These are phyloP conservation scores for Xiphias gladius DNA, from an alignment of 2,113 vertebrate species.

Conservation along the genomic window DNA sequence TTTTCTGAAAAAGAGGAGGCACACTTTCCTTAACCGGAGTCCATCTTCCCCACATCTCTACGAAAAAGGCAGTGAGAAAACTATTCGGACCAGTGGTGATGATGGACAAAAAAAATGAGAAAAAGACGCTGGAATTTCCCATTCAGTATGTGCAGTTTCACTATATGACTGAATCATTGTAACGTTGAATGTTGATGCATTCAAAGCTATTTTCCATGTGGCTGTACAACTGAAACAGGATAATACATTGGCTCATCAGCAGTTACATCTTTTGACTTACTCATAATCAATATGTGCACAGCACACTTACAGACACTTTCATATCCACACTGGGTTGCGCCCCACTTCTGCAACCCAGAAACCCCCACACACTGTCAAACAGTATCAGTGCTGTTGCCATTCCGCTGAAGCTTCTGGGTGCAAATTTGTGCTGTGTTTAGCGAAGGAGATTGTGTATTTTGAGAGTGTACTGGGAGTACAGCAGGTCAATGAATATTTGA, in stretches of 20 bases:
- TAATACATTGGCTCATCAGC: constrained; percentile 4
- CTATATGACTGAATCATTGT: background rate
- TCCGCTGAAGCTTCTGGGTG: constrained; percentile 50
- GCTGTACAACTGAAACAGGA: constrained; percentile 15
- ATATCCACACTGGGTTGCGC: background rate
- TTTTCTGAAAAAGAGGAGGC: background rate
- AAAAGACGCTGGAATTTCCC: background rate
- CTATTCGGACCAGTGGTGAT: background rate
- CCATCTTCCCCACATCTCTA: background rate
- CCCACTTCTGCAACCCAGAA: background rate
- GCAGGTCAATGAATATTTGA: constrained; percentile 87
- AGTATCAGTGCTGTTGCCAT: constrained; percentile 15
- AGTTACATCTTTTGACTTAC: background rate
- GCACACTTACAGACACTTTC: background rate
- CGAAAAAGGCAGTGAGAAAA: background rate
- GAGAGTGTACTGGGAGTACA: constrained; percentile 83
- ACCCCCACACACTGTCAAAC: constrained; percentile 5
- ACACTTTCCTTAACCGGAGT: background rate
- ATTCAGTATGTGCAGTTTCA: background rate
- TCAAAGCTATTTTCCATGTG: constrained; percentile 28
- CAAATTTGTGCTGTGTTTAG: constrained; percentile 73
- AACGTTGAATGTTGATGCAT: background rate
- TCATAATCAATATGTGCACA: constrained; percentile 25
- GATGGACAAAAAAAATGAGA: background rate
- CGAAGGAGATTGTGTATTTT: constrained; percentile 79